Evolutionary conservation across 2,888 invertebrate species (phyloP), one percentile per base, ranked within the genome.

Genomic region (Erebia epiphron): DNA sequence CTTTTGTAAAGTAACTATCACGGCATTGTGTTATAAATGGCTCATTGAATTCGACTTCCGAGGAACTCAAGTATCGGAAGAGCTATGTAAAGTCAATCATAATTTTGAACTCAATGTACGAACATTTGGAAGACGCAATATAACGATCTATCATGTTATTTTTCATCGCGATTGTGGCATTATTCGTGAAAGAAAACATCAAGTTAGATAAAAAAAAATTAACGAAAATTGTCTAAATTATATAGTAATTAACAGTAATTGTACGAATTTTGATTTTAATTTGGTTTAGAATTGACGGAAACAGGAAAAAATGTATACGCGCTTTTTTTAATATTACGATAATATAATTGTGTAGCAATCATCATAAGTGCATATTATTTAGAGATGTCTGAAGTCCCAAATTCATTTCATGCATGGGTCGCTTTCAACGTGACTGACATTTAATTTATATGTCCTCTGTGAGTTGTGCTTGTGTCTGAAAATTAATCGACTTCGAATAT

Each of bases 401-500:
- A 85, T 85, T 85, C 82, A 84, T 87, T 87, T 86, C 83, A 86
- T 84, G 85, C 82, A 77, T 81, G 75, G 77, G 85, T 85, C 85
- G 83, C 87, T 85, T 82, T 79, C 79, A 85, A 85, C 83, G 75
- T 81, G 80, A 79, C 81, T 82, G 81, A 86, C 85, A 86, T 88
- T 86, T 86, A 84, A 86, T 85, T 80, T 82, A 83, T 84, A 79
- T 80, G 82, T 88, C 86, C 80, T 86, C 85, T 84, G 84, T 78
- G 81, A 85, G 35, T 35, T 35, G 35, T 35, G 35, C 35, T 35
- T 35, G 35, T 35, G 35, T 35, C 35, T 35, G 35, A 35, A 35
- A 35, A 35, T 35, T 35, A 0, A 1, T 35, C 35, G 35, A 26
- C 26, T 26, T 26, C 26, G 26, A 26, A 7, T 7, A 35, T 35